A percentile compares a stretch with the other conserved stretches of the same genome.
Conservation (phyloP, 1,140 invertebrate genomes). For the Laodelphax striatellus region DNA sequence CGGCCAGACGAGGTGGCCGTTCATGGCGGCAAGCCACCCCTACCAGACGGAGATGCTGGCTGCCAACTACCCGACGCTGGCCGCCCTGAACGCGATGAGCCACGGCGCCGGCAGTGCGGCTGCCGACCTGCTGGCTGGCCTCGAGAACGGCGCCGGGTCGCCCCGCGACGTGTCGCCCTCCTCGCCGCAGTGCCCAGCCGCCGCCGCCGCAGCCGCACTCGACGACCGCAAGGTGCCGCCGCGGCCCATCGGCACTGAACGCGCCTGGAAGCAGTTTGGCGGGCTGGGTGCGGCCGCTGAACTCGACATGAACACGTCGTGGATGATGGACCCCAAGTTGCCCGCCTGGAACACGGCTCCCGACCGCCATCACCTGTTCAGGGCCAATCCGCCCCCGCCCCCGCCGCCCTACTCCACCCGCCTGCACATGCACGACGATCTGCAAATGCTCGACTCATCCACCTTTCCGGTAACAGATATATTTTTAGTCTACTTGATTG, state of each 20-base stretch:
- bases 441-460: constrained; percentile 7
- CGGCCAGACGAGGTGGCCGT: constrained; percentile 26
- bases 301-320: constrained; percentile 15
- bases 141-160: constrained; percentile 38
- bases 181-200: constrained; percentile 43
- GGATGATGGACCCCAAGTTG: constrained; percentile 11
- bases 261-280: constrained; percentile 25
- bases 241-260: constrained; percentile 53
- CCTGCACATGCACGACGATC: background rate
- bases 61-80: constrained; percentile 29
- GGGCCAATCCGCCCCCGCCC: background rate
- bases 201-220: constrained; percentile 26
- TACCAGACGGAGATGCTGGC: constrained; percentile 7
- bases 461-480: constrained; percentile 2
- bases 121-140: constrained; percentile 36
- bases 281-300: constrained; percentile 6
- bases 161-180: constrained; percentile 41
- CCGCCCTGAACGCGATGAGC: constrained; percentile 31
- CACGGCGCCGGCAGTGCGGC: no score
- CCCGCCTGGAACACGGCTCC: background rate
- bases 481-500: no score
- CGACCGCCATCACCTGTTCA: constrained; percentile 9
- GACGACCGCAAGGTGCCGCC: constrained; percentile 59
- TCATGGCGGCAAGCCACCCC: constrained; percentile 6
- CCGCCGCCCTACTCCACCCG: background rate